These are phyloP conservation scores for Dromaius novaehollandiae DNA, from an alignment of 2,113 vertebrate species.

Conservation along the genomic window DNA sequence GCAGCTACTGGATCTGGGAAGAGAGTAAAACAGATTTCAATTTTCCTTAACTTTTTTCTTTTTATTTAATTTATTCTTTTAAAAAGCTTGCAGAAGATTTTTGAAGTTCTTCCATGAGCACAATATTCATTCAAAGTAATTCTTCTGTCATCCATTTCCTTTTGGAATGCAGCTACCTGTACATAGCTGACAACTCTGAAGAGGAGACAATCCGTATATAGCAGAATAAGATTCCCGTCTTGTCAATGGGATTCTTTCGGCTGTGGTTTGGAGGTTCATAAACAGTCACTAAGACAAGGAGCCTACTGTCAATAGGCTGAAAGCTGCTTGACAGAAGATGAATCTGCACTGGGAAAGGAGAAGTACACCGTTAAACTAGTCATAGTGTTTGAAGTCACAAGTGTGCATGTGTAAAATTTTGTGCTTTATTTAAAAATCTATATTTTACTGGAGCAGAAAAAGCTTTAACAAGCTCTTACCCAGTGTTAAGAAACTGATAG, in stretches of 20 bases:
- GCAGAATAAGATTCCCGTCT: background rate
- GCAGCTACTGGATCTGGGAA: background rate
- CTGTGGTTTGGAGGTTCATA: background rate
- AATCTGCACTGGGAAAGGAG: background rate
- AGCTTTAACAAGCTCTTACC: background rate
- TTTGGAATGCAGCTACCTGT: background rate
- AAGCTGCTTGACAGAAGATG: background rate
- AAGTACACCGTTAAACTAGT: background rate
- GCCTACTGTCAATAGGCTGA: background rate
- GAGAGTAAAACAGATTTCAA: background rate
- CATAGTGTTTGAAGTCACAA: background rate
- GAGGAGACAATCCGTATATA: background rate
- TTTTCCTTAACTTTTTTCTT: background rate
- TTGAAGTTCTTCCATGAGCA: background rate
- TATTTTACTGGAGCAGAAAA: background rate
- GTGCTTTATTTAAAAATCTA: background rate
- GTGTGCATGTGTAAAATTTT: background rate
- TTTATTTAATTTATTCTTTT: background rate
- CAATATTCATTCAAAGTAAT: background rate
- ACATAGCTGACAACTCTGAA: background rate
- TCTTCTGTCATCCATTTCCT: background rate
- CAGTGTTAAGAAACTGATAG: background rate
- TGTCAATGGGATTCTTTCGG: background rate
- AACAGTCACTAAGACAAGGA: background rate
- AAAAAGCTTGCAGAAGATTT: background rate